These are phyloP conservation scores for Gymnothorax reevesii DNA, from an alignment of 2,797 vertebrate genomes.

Conservation along the genomic window DNA sequence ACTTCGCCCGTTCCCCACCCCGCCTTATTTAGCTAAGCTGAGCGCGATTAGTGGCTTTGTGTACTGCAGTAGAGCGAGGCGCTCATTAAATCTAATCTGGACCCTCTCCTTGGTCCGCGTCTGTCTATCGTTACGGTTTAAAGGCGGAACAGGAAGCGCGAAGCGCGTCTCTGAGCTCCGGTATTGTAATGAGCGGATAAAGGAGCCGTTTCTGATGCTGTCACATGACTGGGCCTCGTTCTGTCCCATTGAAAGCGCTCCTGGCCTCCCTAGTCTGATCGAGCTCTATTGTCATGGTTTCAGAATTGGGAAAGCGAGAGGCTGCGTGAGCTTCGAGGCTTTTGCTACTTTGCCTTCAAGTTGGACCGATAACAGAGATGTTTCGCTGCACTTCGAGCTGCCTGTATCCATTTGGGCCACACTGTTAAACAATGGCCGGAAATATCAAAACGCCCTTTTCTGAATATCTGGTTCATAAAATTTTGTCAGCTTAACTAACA, in stretches of 20 bases:
- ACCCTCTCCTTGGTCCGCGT: conserved; percentile 6
- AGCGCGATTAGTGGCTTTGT: background rate
- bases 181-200: conserved; percentile 8
- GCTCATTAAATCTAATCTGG: conserved; percentile 15
- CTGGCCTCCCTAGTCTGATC: conserved; percentile 8
- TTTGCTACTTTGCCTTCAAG: background rate
- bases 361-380: background rate
- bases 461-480: background rate
- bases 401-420: background rate
- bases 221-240: conserved; percentile 14
- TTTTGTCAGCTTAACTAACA: background rate
- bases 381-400: background rate
- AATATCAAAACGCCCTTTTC: background rate
- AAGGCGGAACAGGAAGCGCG: conserved; percentile 12
- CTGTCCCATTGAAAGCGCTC: conserved; percentile 4
- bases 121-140: conserved; percentile 12
- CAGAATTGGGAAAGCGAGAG: background rate
- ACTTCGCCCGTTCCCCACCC: background rate
- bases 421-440: background rate
- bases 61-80: background rate
- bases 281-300: background rate
- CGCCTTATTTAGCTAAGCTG: conserved; percentile 1
- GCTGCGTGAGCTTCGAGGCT: background rate
- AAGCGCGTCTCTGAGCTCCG: background rate
- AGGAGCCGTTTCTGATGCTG: conserved; percentile 1